These are phyloP conservation scores for Paratilapia polleni DNA, from an alignment of 2,113 vertebrate species.

Conservation along the genomic window DNA sequence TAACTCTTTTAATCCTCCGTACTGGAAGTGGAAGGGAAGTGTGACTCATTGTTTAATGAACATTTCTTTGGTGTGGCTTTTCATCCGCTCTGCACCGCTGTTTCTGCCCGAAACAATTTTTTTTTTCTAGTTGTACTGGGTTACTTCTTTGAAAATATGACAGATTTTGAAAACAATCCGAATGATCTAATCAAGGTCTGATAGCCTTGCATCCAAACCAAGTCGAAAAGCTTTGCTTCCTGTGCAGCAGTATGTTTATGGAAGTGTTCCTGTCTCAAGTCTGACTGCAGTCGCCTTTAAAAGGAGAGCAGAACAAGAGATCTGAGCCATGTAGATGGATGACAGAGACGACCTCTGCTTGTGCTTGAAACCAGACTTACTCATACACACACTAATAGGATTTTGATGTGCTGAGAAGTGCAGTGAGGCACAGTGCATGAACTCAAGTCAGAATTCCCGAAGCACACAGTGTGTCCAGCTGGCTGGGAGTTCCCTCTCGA, in stretches of 20 bases:
- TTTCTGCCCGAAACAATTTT: slow-evolving; percentile 8
- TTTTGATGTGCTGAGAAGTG: slow-evolving; percentile 18
- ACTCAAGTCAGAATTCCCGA: slow-evolving; percentile 20
- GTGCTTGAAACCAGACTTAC: slow-evolving; percentile 23
- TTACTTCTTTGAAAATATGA: background rate
- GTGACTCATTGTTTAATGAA: slow-evolving; percentile 11
- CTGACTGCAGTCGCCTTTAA: slow-evolving; percentile 11
- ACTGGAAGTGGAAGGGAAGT: slow-evolving; percentile 25
- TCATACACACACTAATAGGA: slow-evolving; percentile 6
- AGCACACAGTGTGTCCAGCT: slow-evolving; percentile 55
- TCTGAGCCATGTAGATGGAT: slow-evolving; percentile 9
- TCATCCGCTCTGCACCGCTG: background rate
- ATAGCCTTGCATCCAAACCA: background rate
- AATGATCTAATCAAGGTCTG: background rate
- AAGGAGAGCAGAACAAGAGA: slow-evolving; percentile 17
- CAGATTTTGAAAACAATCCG: background rate
- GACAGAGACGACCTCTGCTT: background rate
- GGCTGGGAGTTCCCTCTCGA: slow-evolving; percentile 50
- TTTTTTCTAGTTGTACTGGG: background rate
- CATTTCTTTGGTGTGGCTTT: background rate
- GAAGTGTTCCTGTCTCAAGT: background rate
- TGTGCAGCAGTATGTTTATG: background rate
- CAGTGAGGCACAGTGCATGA: background rate
- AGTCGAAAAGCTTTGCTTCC: background rate
- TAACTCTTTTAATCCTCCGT: slow-evolving; percentile 20